Percentiles rank a stretch among this genome's conserved stretches.
Evolutionary conservation across 1,140 invertebrate genomes (phyloP).

Genomic region (Drosophila pseudoananassae): DNA sequence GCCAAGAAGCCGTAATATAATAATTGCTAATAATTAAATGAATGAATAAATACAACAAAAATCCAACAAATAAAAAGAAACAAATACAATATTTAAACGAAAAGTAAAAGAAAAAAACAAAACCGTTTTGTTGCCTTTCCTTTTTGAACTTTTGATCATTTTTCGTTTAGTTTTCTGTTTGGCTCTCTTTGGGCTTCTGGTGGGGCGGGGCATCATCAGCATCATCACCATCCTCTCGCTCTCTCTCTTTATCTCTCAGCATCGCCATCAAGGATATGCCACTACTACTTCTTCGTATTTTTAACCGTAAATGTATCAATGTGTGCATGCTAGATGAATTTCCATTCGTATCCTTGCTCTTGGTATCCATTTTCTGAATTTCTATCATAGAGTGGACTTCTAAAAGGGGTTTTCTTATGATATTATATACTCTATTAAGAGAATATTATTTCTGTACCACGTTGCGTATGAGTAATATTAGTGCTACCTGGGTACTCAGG

Average conservation of each 20-base stretch:
- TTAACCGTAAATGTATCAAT: neutral
- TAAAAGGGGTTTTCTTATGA: neutral
- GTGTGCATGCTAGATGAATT: slow-evolving; percentile 26
- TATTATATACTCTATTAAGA: too few species aligned
- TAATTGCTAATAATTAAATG: slow-evolving; percentile 33
- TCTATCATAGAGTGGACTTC: neutral
- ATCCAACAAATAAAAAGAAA: slow-evolving; percentile 51
- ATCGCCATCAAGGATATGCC: neutral
- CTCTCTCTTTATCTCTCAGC: neutral
- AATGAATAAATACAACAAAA: slow-evolving; percentile 51
- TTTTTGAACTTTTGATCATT: slow-evolving; percentile 9
- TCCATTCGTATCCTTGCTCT: slow-evolving; percentile 9
- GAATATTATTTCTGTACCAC: neutral
- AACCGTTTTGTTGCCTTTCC: slow-evolving; percentile 37
- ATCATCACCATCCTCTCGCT: neutral
- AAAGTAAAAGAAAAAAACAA: slow-evolving; percentile 12
- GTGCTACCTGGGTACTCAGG: neutral
- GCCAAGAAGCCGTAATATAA: slow-evolving; percentile 56
- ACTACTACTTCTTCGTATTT: neutral
- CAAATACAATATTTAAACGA: slow-evolving; percentile 53
- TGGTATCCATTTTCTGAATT: neutral
- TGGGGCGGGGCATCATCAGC: slow-evolving; percentile 17
- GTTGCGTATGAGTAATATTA: neutral
- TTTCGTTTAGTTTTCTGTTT: slow-evolving; percentile 46
- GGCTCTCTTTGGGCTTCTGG: slow-evolving; percentile 7